Base-by-base conservation (phyloP, 2,888 invertebrate genomes). In the Aricia artaxerxes region DNA sequence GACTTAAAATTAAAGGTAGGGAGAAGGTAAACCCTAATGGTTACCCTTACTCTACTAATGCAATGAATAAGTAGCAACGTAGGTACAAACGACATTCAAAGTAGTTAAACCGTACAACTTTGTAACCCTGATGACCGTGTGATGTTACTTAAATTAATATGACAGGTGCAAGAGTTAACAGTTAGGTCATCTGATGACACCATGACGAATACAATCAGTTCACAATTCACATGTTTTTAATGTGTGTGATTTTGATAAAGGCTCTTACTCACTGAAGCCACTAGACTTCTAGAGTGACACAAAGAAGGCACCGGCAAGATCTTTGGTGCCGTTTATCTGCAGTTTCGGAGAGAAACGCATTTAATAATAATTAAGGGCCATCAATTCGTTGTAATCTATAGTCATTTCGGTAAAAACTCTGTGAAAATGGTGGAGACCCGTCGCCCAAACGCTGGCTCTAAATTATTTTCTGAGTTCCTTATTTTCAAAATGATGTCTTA, bases 161-260 rank as follows among this genome's bases (percentile, higher is more conserved):
- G 69, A 69, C 35, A 38, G 69, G 35, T 35, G 69, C 35, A 38
- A 69, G 38, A 35, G 35, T 24, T 69, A 69, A 69, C 69, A 35
- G 69, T 69, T 69, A 69, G 69, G 69, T 69, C 69, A 69, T 69
- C 31, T 13, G 35, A 38, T 69, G 69, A 69, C 35, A 5, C 35
- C 69, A 69, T 69, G 35, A 69, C 35, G 69, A 35, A 11, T 64
- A 31, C 64, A 64, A 64, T 64, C 31, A 57, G 57, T 57, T 57
- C 57, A 31, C 24, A 31, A 35, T 35, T 69, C 69, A 69, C 69
- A 69, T 1, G 38, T 69, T 69, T 69, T 69, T 24, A 31, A 31
- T 64, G 69, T 69, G 5, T 35, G 9, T 61, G 31, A 35, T 69
- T 69, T 69, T 69, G 35, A 13, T 69, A 13, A 69, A 31, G 69